Evolutionary conservation across 2,888 invertebrate genomes (phyloP).

Genomic region (Sepiola atlantica): DNA sequence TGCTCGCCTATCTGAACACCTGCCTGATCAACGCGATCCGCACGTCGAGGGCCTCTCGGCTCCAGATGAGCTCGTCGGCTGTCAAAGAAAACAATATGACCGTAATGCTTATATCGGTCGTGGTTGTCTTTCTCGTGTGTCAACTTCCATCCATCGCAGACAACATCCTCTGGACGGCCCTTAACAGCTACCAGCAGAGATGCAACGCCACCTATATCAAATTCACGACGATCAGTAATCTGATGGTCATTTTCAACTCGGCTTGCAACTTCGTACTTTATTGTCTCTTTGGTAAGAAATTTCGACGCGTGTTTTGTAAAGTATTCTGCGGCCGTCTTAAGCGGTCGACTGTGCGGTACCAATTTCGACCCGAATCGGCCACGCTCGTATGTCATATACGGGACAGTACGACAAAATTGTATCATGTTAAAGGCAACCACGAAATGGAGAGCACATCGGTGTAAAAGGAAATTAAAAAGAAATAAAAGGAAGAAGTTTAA

Average conservation of each 20-base stretch:
- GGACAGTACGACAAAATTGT: constrained; percentile 51
- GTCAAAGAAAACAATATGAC: constrained; percentile 92
- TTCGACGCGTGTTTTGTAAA: constrained; percentile 61
- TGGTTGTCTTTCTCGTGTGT: constrained; percentile 93
- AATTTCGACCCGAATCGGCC: constrained; percentile 56
- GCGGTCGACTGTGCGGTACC: constrained; percentile 33
- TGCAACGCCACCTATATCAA: constrained; percentile 59
- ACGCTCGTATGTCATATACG: constrained; percentile 54
- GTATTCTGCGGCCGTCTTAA: constrained; percentile 50
- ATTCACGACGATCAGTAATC: constrained; percentile 65
- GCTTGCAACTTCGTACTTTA: constrained; percentile 72
- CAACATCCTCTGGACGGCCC: constrained; percentile 69
- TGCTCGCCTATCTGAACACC: constrained; percentile 69
- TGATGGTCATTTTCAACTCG: constrained; percentile 70
- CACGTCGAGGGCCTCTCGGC: constrained; percentile 60
- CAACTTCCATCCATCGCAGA: constrained; percentile 78
- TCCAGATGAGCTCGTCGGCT: constrained; percentile 60
- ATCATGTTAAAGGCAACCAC: constrained; percentile 35
- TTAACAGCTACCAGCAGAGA: constrained; percentile 55
- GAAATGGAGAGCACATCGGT: constrained; percentile 46
- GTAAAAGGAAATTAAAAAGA: not conserved
- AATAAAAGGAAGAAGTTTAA: no score
- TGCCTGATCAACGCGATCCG: constrained; percentile 70
- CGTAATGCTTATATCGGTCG: constrained; percentile 96
- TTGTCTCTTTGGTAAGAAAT: constrained; percentile 71